A percentile compares a stretch with the other conserved stretches of the same genome.
These are phyloP conservation scores for Crotalus tigris DNA, from an alignment of 2,113 vertebrate species.

Conservation along the genomic window DNA sequence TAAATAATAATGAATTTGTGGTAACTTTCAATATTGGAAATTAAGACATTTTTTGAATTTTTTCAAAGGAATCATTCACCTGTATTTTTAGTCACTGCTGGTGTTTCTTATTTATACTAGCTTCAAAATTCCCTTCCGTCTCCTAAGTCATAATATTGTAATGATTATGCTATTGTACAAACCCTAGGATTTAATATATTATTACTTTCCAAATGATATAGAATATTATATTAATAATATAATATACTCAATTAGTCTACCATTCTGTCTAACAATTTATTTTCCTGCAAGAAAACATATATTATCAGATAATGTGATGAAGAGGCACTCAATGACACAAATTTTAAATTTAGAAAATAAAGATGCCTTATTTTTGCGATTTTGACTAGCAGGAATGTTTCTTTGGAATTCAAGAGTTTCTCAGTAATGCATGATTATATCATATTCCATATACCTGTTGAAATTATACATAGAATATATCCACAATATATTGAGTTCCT, in stretches of 20 bases:
- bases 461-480: rapidly evolving
- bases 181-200: background rate
- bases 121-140: background rate
- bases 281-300: background rate
- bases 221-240: background rate
- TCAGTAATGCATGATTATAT: background rate
- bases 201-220: background rate
- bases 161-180: background rate
- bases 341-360: background rate
- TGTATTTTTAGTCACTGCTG: background rate
- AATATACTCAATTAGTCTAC: background rate
- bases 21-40: background rate
- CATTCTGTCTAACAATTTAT: background rate
- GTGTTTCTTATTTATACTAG: background rate
- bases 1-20: background rate
- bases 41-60: background rate
- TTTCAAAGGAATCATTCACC: background rate
- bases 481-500: background rate
- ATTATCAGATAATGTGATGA: background rate
- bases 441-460: rapidly evolving
- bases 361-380: background rate
- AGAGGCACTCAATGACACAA: background rate
- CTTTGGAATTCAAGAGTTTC: background rate
- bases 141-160: background rate
- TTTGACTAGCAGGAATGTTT: background rate